Evolutionary conservation across 2,888 invertebrate species (phyloP), one percentile per base, ranked within the genome.

Genomic region (Alviniconcha strummeri): DNA sequence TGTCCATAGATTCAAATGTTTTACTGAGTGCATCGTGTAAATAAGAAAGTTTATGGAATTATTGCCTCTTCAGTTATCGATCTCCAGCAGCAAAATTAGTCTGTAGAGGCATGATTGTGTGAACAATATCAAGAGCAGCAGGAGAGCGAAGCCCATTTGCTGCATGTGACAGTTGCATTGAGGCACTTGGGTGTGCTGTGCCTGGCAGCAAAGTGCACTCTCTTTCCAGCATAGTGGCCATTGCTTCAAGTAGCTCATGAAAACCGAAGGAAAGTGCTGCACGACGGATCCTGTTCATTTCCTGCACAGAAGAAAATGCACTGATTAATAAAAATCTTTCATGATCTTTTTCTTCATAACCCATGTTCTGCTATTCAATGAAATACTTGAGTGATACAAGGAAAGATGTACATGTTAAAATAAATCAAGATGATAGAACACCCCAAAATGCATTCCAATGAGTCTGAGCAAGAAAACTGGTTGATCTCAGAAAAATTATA

Each of bases 231-330:
- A 98, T 96, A 83, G 95, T 95, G 0, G 98, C 97, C 90, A 99
- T 95, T 1, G 97, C 97, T 86, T 97, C 97, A 52, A 99, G 94
- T 60, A 98, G 95, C 90, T 98, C 98, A 1, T 97, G 95, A 94
- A 98, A 99, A 0, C 98, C 98, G 87, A 98, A 96, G 0, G 98
- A 96, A 82, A 98, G 95, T 0, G 98, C 98, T 55, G 98, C 98
- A 88, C 97, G 96, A 9, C 98, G 95, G 60, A 99, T 95, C 78
- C 98, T 95, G 94, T 98, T 99, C 81, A 99, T 94, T 94, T 99
- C 99, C 97, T 97, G 91, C 0, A 91, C 60, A 91, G 86, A 76
- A 78, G 52, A 36, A 64, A 60, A 6, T 36, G 36, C 5, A 82
- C 4, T n/a, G 15, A 57, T 13, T 52, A 56, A 71, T 3, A 54